These are phyloP conservation scores for Micrastur ruficollis DNA, from an alignment of 2,797 vertebrate species.

Conservation along the genomic window DNA sequence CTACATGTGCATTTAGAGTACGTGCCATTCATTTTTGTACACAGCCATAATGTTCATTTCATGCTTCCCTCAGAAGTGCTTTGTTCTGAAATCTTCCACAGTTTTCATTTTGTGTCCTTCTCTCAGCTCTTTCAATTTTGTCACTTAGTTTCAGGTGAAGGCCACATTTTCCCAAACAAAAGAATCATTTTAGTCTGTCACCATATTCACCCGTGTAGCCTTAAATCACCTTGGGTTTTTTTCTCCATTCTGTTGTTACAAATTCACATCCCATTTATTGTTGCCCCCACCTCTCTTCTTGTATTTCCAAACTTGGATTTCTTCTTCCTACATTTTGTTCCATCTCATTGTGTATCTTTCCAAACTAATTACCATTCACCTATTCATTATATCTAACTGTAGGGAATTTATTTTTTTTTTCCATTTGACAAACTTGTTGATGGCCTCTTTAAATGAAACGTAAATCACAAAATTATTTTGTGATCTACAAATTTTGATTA, in stretches of 20 bases:
- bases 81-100: background rate
- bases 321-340: background rate
- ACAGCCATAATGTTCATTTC: background rate
- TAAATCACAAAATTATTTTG: background rate
- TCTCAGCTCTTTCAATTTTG: background rate
- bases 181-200: background rate
- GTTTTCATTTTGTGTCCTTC: background rate
- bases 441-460: background rate
- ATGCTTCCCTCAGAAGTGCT: background rate
- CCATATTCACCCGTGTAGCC: background rate
- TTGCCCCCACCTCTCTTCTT: background rate
- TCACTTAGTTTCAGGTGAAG: background rate
- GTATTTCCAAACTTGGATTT: background rate
- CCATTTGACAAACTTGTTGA: background rate
- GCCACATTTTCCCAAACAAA: background rate
- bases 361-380: background rate
- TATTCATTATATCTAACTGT: background rate
- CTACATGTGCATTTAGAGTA: background rate
- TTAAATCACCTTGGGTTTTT: background rate
- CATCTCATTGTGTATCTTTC: background rate
- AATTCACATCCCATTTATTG: background rate
- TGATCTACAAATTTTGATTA: background rate
- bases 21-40: background rate
- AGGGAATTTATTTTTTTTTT: background rate
- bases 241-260: background rate